Base-by-base conservation (phyloP, 2,888 invertebrate genomes). In the Alentia gelatinosa region DNA sequence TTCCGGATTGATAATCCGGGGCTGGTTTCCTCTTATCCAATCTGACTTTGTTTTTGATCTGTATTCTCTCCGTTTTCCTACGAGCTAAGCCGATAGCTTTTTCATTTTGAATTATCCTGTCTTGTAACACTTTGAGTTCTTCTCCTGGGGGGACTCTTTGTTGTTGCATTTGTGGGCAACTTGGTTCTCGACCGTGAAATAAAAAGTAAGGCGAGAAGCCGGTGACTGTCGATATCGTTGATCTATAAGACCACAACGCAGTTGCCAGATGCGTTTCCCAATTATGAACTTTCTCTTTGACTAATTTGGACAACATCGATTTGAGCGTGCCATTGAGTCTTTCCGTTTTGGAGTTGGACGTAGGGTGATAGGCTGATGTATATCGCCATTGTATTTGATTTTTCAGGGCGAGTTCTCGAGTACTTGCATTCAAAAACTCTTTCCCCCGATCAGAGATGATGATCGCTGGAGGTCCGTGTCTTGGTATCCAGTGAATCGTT, bases 141-240 rank as follows among this genome's bases (percentile, higher is more conserved):
- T 47, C 47, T 19, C 47, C 47, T 47, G 47, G 47, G 9, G 47
- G 47, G 7, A 47, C 19, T 47, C 7, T 47, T 12, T 47, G 47
- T 47, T 7, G 47, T 7, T 12, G 19, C 7, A 12, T 7, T 47
- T 7, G 19, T 47, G 47, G 47, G 47, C n/a, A 12, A 12, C 47
- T 47, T 12, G 86, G 42, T n/a, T 86, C 26, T 40, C 86, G 86
- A 26, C 89, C 89, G 30, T 56, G 56, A 23, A 26, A 30, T 26
- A 89, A 40, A 30, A 68, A 89, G 40, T 68, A 89, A 5, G 89
- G 89, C 1, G 89, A 42, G 33, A 26, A 89, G 9, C 89, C 89
- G 40, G 89, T 89, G 19, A 74, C 74, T 37, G 39, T 23, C 1
- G 89, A 89, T 1, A 47, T 89, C 0, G 68, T 33, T 5, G 37